Base-by-base conservation (phyloP, 2,113 vertebrate genomes). In the Cromileptes altivelis region DNA sequence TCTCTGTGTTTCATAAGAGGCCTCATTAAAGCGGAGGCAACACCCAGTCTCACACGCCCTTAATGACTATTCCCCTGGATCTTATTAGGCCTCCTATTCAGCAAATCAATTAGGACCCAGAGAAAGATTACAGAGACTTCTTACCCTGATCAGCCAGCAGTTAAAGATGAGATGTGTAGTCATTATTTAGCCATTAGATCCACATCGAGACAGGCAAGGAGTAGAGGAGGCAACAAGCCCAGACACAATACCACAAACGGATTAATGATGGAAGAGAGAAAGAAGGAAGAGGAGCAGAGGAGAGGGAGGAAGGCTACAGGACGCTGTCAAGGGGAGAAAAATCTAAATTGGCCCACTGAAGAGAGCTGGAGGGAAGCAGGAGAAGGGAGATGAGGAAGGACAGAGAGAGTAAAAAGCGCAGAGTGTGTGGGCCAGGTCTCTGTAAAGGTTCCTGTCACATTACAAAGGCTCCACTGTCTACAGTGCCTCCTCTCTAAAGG, bases 111-210 rank as follows among this genome's bases (percentile, higher is more conserved):
- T 89, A 91, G 81, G 40, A 80, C 77, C 53, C 12, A 49, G 89
- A 82, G 88, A 83, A 60, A 90, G 88, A 95, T 92, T 90, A 91
- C 75, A 85, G 55, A 63, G 69, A 70, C 72, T 62, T 76, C 78
- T 85, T 79, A 75, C 40, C 84, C 85, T 90, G 84, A 91, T 92
- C 88, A 83, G 67, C 63, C 62, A 75, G 82, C 83, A 87, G 86
- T 92, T 93, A 90, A 91, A 92, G 86, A 88, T 85, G 77, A 89
- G 80, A 75, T 61, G 73, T 75, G 81, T 74, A 70, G 86, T 90
- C 89, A 85, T 94, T 90, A 91, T 89, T 91, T 92, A 84, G 81
- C 85, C 86, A 90, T 93, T 92, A 93, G 78, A 91, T 83, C 85
- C 55, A 90, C 81, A 73, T 61, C 6, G 27, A 84, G 84, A 78